Base-by-base conservation (phyloP, 2,797 vertebrate genomes). In the Nannoperca obscura region DNA sequence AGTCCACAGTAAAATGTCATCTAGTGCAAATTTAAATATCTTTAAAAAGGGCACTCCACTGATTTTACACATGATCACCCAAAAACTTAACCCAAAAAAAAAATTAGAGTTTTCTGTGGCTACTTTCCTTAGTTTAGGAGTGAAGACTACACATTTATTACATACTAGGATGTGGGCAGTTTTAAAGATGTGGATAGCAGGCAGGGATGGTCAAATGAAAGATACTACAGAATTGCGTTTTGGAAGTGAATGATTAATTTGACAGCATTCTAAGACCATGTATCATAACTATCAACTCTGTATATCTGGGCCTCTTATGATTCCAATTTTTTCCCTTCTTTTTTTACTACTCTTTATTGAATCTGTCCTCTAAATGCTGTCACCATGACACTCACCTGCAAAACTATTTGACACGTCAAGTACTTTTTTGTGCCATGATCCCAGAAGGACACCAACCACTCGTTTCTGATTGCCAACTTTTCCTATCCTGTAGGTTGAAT, bases 361-460 rank as follows among this genome's bases (percentile, higher is more conserved):
- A 14, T 10, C 9, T 0, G 7, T 34, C 1, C 4, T 27, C 9
- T 11, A 19, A 42, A 44, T 42, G 6, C 1, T 54, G 69, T 71
- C 57, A 49, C 2, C 1, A 2, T 60, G 10, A 63, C 19, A 85
- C 93, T 96, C 91, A 99, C 98, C 98, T 89, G 98, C 98, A 92
- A 99, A 99, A 89, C 98, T 99, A 91, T 99, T 99, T 82, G 98
- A 99, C 17, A 99, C 98, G 76, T 99, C 98, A 8, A 99, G 95
- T 66, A 99, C 93, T 79, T 99, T 99, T 86, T 99, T 99, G 44
- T 99, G 97, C 98, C 98, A 99, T 0, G 98, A 99, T 17, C 98
- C 98, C 76, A 99, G 94, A 46, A 99, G 95, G 72, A 99, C 98
- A 44, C 98, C 98, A 0, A 99, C 98, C 22, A 99, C 98, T 36